phyloP scores from a whole-genome alignment of 2,113 vertebrate genomes.

The Labeo catla region DNA sequence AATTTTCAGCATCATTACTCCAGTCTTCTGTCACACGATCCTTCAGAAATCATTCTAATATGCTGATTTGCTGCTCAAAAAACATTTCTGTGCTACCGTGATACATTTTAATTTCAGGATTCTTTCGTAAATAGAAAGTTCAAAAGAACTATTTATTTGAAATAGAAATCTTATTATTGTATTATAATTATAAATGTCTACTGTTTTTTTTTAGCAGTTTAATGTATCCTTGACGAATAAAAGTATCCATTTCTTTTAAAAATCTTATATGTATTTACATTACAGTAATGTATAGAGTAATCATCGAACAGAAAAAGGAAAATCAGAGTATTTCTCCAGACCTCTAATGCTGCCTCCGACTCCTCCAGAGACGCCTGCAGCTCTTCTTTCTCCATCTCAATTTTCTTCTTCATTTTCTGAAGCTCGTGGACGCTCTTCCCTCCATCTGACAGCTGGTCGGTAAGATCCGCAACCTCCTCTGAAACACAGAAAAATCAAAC shows the following conservation, averaged over 20 bases:
- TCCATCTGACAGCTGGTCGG: conserved; percentile 80
- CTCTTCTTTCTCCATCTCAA: conserved; percentile 83
- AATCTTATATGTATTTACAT: background rate
- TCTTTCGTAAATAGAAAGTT: background rate
- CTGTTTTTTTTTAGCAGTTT: background rate
- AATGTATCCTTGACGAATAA: background rate
- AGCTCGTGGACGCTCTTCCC: conserved; percentile 81
- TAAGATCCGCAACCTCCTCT: conserved; percentile 80
- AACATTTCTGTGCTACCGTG: background rate
- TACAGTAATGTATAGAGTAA: background rate
- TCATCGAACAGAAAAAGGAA: background rate
- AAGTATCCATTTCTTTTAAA: background rate
- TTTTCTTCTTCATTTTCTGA: conserved; percentile 82
- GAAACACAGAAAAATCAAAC: conserved; percentile 12
- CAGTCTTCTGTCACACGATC: background rate
- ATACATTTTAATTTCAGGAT: background rate
- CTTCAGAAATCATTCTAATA: background rate
- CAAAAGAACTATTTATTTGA: background rate
- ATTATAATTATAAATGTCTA: too few species aligned
- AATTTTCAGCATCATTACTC: background rate
- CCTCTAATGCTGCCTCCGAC: conserved; percentile 80
- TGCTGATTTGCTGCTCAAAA: background rate
- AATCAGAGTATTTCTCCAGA: conserved; percentile 33
- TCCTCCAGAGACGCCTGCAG: conserved; percentile 80
- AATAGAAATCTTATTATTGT: background rate